Conservation (phyloP, 2,797 vertebrate genomes). For the Lophotriccus pileatus region DNA sequence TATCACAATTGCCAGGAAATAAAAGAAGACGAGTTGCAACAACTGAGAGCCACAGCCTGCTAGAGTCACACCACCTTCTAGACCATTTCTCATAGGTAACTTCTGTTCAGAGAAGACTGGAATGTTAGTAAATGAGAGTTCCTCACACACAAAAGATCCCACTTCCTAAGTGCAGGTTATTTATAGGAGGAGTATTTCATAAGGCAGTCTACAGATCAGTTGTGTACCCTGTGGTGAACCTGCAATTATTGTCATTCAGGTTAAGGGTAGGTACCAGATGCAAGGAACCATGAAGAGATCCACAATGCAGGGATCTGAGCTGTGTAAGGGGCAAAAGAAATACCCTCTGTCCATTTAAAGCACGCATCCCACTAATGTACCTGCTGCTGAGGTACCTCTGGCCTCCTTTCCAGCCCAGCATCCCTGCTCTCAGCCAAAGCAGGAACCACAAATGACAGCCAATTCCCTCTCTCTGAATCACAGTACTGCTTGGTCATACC, state of each 20-base stretch:
- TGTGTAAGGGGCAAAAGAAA: neutral
- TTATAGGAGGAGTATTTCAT: neutral
- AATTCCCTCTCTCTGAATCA: neutral
- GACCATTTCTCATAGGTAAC: neutral
- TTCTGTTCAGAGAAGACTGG: neutral
- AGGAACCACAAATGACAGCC: neutral
- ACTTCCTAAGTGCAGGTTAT: neutral
- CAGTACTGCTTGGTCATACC: neutral
- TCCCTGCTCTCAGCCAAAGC: neutral
- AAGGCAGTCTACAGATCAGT: neutral
- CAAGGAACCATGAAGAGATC: neutral
- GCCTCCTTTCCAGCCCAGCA: neutral
- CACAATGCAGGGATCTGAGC: neutral
- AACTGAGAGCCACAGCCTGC: neutral
- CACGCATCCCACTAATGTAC: fast-evolving
- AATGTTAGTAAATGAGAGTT: neutral
- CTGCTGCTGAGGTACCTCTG: neutral
- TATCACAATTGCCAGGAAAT: neutral
- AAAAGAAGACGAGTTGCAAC: neutral
- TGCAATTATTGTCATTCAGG: neutral
- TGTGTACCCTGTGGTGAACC: neutral
- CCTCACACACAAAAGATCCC: neutral
- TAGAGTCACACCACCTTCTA: neutral
- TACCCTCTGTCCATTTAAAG: neutral
- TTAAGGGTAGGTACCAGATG: neutral